Evolutionary conservation across 1,140 invertebrate genomes (phyloP).

Genomic region (Amyelois transitella): DNA sequence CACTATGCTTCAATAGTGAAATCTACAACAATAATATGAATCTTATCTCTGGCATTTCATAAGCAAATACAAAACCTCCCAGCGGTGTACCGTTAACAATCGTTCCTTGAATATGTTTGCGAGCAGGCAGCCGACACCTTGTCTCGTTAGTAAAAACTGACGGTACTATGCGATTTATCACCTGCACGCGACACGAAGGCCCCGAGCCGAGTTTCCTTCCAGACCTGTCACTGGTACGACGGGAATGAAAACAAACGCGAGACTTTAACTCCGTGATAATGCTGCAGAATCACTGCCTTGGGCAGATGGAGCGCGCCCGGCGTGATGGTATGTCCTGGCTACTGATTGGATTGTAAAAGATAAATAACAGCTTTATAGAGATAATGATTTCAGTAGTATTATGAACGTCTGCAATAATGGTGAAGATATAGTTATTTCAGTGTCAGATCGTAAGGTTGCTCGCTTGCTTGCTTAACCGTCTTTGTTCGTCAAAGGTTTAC

Average conservation of each 20-base stretch:
- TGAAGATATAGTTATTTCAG: too few species aligned
- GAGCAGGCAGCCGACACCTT: slow-evolving; percentile 44
- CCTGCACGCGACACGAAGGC: slow-evolving; percentile 52
- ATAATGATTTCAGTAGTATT: too few species aligned
- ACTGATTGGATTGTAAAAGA: too few species aligned
- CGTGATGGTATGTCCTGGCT: slow-evolving; percentile 1
- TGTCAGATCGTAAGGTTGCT: too few species aligned
- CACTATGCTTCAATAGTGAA: too few species aligned
- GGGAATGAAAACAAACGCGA: slow-evolving; percentile 41
- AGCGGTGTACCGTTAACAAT: slow-evolving; percentile 33
- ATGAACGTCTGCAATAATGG: too few species aligned
- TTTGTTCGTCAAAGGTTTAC: too few species aligned
- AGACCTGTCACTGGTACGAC: slow-evolving; percentile 37
- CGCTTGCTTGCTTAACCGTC: too few species aligned
- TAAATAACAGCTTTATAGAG: too few species aligned
- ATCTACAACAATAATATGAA: too few species aligned
- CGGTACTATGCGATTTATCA: slow-evolving; percentile 64
- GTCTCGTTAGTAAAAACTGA: slow-evolving; percentile 72
- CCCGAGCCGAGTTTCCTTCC: slow-evolving; percentile 35
- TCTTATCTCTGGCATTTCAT: neutral
- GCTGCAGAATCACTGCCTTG: slow-evolving; percentile 9
- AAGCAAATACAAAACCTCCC: slow-evolving; percentile 5
- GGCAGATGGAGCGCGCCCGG: neutral
- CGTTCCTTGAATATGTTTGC: slow-evolving; percentile 44
- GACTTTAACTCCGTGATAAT: slow-evolving; percentile 17